phyloP scores from a whole-genome alignment of 1,140 invertebrate genomes.

The Papilio dardanus region DNA sequence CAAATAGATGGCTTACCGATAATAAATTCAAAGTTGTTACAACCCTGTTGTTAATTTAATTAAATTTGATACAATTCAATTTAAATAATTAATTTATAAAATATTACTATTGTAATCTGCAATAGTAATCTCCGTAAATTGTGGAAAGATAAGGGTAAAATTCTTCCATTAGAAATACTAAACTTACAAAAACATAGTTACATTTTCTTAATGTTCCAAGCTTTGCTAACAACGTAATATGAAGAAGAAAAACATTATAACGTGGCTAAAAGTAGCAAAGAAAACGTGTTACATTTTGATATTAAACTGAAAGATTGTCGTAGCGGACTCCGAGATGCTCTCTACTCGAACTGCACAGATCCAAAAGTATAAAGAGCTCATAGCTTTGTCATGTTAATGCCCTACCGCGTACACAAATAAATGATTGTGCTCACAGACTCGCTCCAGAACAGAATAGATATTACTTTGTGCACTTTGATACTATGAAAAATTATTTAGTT shows the following conservation, averaged over 20 bases:
- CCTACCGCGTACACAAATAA: conserved; percentile 19
- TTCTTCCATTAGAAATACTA: not conserved
- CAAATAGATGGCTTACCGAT: conserved; percentile 2
- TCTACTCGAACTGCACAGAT: conserved; percentile 10
- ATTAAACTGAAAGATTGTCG: conserved; percentile 17
- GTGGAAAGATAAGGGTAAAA: not conserved
- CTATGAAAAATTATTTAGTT: not conserved
- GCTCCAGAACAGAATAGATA: not conserved
- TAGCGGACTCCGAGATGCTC: not conserved
- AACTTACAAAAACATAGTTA: not conserved
- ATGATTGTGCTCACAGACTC: conserved; percentile 14
- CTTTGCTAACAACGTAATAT: not conserved
- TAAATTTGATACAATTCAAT: conserved; percentile 2
- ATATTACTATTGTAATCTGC: not conserved
- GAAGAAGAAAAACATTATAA: not conserved
- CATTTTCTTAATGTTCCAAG: not conserved
- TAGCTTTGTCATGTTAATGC: conserved; percentile 26
- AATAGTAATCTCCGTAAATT: too few relatives aligned
- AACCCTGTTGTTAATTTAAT: not conserved
- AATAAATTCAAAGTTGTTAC: conserved; percentile 10
- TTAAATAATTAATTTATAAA: not conserved
- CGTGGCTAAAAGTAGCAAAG: not conserved
- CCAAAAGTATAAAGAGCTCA: conserved; percentile 26
- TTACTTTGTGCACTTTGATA: conserved; percentile 6
- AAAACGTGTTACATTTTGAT: conserved; percentile 19